Evolutionary conservation across 2,113 vertebrate genomes (phyloP), one percentile per base, ranked within the genome.

Genomic region (Eurypyga helias): DNA sequence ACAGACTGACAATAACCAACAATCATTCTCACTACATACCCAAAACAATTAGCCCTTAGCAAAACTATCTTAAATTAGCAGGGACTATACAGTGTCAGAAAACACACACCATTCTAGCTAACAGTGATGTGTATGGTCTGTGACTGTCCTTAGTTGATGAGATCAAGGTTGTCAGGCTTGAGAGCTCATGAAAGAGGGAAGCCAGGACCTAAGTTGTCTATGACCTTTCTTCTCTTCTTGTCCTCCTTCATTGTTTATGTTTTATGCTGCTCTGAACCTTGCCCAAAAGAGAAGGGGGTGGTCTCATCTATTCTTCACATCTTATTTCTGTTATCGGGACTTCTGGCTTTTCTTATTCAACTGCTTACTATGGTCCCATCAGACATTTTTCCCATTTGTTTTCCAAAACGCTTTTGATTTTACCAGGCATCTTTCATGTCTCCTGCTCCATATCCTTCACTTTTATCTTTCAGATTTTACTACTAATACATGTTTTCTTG

Each of bases 61-160:
- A 41, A 89, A 91, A 33, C 28, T 11, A 23, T 46, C 20, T 12
- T 65, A 54, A 81, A 89, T 64, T 45, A 55, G 4, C 16, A 77
- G 17, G n/a, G 17, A 54, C 16, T 15, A 24, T 19, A 26, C 9
- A 91, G 11, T 23, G 11, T 10, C 34, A 61, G 41, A 75, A 41
- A 66, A 36, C 9, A 46, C 17, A 54, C 6, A 28, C 13, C 7
- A 26, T 83, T 77, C 61, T 45, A 54, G 24, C 54, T 72, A 67
- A 2, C n/a, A 49, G 0, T 14, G 9, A 46, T 21, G 2, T 13
- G 5, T 29, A 19, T 33, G 17, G 12, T 36, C 34, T 4, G 1
- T 36, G n/a, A 41, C 0, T 2, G 33, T 73, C 26, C 45, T 60
- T 28, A 38, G 11, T 21, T 0, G 0, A 12, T 62, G 23, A 83